Evolutionary conservation across 2,888 invertebrate genomes (phyloP), one percentile per base, ranked within the genome.

Genomic region (Aleiodes testaceus): DNA sequence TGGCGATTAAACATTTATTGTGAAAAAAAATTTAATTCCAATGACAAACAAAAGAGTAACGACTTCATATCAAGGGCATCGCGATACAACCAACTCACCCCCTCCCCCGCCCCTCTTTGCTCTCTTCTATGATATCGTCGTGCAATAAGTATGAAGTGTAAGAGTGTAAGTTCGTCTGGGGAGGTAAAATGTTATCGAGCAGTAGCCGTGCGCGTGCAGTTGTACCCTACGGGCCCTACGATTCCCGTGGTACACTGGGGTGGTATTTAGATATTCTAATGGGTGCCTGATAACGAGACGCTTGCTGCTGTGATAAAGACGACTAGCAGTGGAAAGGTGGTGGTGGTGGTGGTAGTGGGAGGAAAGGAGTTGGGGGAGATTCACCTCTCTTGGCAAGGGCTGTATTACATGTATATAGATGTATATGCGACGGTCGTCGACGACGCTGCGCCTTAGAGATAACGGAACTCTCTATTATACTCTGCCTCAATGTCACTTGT

Each of bases 221-320:
- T 67, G 30, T 50, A 45, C 72, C 47, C 49, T 50, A 26, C 1
- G 68, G 59, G 22, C 36, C 36, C 55, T 36, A 36, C 63, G 52
- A 18, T 20, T 45, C 12, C 16, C 74, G 78, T 74, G 44, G 78
- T 79, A 78, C 82, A 79, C 79, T 72, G 82, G 82, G 85, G 85
- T 84, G 85, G 86, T 87, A 88, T 88, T 87, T 87, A 87, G 88
- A 88, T 88, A 88, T 87, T 87, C 87, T 87, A 88, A 88, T 87
- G 87, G 87, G 82, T 80, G 79, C 78, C 84, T 80, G 87, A 88
- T 88, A 88, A 87, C 85, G 84, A 84, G 86, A 85, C 85, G 82
- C 79, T 83, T 83, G 83, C 81, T 82, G 81, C 82, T 80, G 80
- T 81, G 86, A 86, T 86, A 86, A 85, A 85, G 85, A 84, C 83